Base-by-base conservation (phyloP, 2,797 vertebrate genomes). In the Synaphobranchus kaupii region DNA sequence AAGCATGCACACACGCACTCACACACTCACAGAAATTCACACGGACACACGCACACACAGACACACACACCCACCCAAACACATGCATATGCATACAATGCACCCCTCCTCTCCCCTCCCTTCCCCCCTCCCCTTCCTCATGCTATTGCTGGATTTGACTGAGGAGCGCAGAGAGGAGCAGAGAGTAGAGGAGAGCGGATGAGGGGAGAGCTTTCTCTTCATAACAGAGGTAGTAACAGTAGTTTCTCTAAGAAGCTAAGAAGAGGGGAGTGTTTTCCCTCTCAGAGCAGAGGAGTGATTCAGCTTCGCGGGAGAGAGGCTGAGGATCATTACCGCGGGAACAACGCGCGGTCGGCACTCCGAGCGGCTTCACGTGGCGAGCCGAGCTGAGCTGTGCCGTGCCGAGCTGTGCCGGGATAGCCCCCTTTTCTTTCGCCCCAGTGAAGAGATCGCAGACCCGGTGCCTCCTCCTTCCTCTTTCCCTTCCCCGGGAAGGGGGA, bases 321-420 rank as follows among this genome's bases (percentile, higher is more conserved):
- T 92, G 90, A 93, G 92, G 95, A 94, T 96, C 93, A 92, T 94
- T 94, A 93, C 95, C 95, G 92, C 93, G 94, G 94, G 94, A 93
- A 92, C 92, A 93, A 94, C 93, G 95, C 95, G 95, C 92, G 95
- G 94, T 94, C 92, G 91, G 93, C 92, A 94, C 93, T 95, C 92
- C 90, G n/a, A n/a, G 7, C 60, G 95, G 91, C 90, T 93, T 94
- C 83, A 87, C 92, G 90, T 91, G 89, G 91, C 88, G 92, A 90
- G 90, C 93, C 89, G 90, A 92, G 58, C 86, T 89, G 89, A 92
- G 89, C 87, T 90, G 89, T 58, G 80, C 88, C 78, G 60, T 89
- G 88, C 87, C 76, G 73, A 92, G 91, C 71, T 22, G 84, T 68
- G 28, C 86, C 85, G 82, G 81, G 86, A 39, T 25, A 31, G 9